Evolutionary conservation across 1,140 invertebrate species (phyloP).

Genomic region (Drosophila dunni): DNA sequence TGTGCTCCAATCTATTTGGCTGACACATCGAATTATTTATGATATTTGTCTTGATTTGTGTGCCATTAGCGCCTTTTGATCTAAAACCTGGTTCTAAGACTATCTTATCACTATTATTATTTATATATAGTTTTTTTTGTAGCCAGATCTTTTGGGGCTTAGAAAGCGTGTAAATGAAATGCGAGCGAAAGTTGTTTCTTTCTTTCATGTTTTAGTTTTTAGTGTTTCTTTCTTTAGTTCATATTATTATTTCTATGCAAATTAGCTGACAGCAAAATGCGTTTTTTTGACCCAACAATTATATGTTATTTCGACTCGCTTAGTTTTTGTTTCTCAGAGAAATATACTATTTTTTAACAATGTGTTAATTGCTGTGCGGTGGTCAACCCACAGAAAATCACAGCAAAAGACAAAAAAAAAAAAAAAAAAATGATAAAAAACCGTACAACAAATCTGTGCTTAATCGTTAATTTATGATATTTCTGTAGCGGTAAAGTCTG

Average conservation of each 20-base stretch:
- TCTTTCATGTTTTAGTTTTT: constrained; percentile 2
- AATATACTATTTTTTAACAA: constrained; percentile 71
- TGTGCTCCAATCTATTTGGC: constrained; percentile 8
- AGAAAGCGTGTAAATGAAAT: constrained; percentile 78
- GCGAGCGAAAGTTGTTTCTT: constrained; percentile 67
- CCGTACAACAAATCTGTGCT: constrained; percentile 77
- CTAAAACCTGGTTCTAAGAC: constrained; percentile 39
- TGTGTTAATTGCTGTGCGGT: constrained; percentile 70
- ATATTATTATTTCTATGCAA: constrained; percentile 76
- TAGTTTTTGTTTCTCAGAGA: constrained; percentile 24
- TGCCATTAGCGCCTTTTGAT: constrained; percentile 62
- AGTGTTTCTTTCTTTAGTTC: constrained; percentile 32
- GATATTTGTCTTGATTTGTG: constrained; percentile 39
- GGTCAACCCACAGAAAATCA: constrained; percentile 39
- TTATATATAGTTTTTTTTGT: constrained; percentile 7
- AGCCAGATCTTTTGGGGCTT: constrained; percentile 42
- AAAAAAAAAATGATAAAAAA: constrained; percentile 3
- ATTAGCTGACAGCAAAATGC: constrained; percentile 45
- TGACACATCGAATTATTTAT: constrained; percentile 32
- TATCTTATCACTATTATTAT: too few relatives aligned
- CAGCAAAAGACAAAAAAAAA: constrained; percentile 1
- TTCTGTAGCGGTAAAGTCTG: constrained; percentile 67
- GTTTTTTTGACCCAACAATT: constrained; percentile 52
- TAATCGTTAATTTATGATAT: constrained; percentile 82
- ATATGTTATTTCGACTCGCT: constrained; percentile 33